These are phyloP conservation scores for Dolichopus griseipennis DNA, from an alignment of 2,888 invertebrate species.

Conservation along the genomic window DNA sequence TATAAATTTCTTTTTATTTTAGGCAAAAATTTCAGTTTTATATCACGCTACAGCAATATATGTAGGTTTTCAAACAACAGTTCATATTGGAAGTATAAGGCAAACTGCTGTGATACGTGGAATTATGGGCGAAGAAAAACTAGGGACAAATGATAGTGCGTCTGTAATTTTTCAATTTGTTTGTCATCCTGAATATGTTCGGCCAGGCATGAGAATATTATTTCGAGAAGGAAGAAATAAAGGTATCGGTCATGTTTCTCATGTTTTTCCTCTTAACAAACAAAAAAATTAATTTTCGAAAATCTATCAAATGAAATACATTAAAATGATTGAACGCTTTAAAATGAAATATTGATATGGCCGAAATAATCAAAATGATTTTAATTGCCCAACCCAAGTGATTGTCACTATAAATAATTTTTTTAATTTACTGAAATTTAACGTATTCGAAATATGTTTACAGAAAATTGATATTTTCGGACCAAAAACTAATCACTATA, in stretches of 20 bases:
- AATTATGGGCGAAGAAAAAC: conserved; percentile 48
- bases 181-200: conserved; percentile 79
- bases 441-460: too few species aligned
- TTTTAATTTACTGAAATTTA: too few species aligned
- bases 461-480: too few species aligned
- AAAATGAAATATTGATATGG: too few species aligned
- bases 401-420: too few species aligned
- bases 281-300: conserved; percentile 6
- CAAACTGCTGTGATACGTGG: conserved; percentile 89
- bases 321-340: too few species aligned
- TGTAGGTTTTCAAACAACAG: conserved; percentile 81
- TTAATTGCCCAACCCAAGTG: too few species aligned
- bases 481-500: too few species aligned
- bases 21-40: conserved; percentile 84
- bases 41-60: conserved; percentile 77
- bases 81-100: conserved; percentile 90
- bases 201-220: conserved; percentile 64
- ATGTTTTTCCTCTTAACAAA: conserved; percentile 55
- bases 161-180: conserved; percentile 83
- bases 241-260: conserved; percentile 76
- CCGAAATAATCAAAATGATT: too few species aligned
- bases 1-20: conserved; percentile 39
- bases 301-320: too few species aligned
- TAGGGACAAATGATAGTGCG: conserved; percentile 73
- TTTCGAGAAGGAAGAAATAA: conserved; percentile 78